Evolutionary conservation across 2,113 vertebrate species (phyloP).

Genomic region (Prochilodus magdalenae): DNA sequence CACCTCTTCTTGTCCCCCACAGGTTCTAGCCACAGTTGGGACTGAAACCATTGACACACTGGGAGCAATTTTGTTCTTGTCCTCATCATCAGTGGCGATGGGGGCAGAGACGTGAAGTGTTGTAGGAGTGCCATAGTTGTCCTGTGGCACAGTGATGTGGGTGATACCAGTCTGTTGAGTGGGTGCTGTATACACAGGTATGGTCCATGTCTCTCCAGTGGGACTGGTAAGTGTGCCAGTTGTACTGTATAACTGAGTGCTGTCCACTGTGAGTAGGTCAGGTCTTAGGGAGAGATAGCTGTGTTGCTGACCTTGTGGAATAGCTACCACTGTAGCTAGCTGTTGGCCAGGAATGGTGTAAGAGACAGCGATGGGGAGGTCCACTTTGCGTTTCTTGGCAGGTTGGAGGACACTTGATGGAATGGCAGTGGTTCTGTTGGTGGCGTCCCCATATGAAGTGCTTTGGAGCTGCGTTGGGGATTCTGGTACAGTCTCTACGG

Average conservation of each 20-base stretch:
- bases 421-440: conserved; percentile 75
- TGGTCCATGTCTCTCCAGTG: conserved; percentile 98
- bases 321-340: conserved; percentile 93
- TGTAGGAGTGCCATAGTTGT: conserved; percentile 85
- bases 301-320: conserved; percentile 96
- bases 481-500: conserved; percentile 89
- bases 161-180: conserved; percentile 92
- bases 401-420: conserved; percentile 91
- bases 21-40: conserved; percentile 35
- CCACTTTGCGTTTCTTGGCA: conserved; percentile 97
- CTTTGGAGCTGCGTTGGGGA: conserved; percentile 80
- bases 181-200: conserved; percentile 94
- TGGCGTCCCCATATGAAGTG: conserved; percentile 85
- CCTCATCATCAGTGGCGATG: conserved; percentile 84
- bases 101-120: conserved; percentile 53
- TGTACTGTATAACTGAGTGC: conserved; percentile 93
- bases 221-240: conserved; percentile 98
- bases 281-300: conserved; percentile 94
- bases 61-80: conserved; percentile 76
- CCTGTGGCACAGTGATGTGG: conserved; percentile 96
- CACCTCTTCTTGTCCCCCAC: conserved; percentile 88
- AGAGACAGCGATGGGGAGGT: conserved; percentile 93
- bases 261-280: conserved; percentile 97
- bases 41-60: conserved; percentile 36
- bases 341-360: conserved; percentile 95